phyloP scores from a whole-genome alignment of 2,797 vertebrate species.

The Aphelocoma californica region DNA sequence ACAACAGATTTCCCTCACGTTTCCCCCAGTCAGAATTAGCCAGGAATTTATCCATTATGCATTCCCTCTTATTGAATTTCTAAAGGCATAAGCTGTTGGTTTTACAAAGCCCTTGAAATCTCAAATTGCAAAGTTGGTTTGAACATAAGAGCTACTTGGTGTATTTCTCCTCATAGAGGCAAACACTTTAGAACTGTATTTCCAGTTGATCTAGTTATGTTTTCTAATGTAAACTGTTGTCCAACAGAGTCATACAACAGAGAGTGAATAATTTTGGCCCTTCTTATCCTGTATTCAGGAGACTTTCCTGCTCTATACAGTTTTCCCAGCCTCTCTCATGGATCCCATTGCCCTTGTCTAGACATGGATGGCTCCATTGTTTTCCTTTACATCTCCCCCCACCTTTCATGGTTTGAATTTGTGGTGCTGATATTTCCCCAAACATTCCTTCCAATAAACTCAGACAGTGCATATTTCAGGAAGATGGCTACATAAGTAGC shows the following conservation, averaged over 20 bases:
- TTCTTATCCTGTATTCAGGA: not conserved
- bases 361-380: not conserved
- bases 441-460: not conserved
- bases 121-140: not conserved
- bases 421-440: not conserved
- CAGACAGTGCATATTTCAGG: not conserved
- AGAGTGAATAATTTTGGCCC: not conserved
- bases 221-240: not conserved
- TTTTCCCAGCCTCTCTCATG: not conserved
- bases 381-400: fast-evolving
- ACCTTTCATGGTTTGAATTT: not conserved
- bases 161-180: not conserved
- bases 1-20: not conserved
- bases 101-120: not conserved
- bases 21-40: not conserved
- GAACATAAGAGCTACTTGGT: not conserved
- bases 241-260: not conserved
- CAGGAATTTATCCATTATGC: not conserved
- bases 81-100: not conserved
- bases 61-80: not conserved
- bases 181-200: not conserved
- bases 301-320: not conserved
- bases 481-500: not conserved
- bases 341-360: not conserved
- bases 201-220: not conserved